Evolutionary conservation across 2,797 vertebrate species (phyloP).

Genomic region (Eurystomus glaucurus): DNA sequence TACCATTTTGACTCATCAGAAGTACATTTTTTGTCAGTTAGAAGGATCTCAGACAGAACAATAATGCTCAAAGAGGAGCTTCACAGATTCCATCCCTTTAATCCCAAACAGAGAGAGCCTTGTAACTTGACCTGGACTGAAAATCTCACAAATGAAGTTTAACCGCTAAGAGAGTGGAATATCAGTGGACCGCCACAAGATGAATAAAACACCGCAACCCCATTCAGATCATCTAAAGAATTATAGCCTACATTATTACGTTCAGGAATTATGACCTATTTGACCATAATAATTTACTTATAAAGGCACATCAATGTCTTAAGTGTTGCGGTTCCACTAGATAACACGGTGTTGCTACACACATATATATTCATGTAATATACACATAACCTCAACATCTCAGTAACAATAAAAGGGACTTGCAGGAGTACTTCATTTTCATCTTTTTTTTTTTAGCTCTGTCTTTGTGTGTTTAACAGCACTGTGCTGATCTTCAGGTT

Average conservation of each 20-base stretch:
- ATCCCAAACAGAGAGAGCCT: not conserved
- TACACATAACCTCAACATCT: not conserved
- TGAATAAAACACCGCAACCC: not conserved
- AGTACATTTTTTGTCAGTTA: not conserved
- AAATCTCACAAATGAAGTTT: not conserved
- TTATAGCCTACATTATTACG: not conserved
- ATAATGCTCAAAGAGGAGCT: not conserved
- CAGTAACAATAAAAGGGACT: not conserved
- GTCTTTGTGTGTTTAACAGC: not conserved
- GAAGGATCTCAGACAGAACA: not conserved
- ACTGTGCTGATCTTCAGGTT: not conserved
- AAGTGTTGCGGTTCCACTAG: not conserved
- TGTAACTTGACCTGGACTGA: not conserved
- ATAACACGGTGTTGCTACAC: not conserved
- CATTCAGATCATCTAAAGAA: not conserved
- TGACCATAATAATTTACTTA: fast-evolving
- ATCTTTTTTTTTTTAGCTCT: not conserved
- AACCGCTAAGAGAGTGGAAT: not conserved
- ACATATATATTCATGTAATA: not conserved
- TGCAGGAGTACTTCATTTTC: not conserved
- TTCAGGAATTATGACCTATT: not conserved
- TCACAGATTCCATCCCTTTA: not conserved
- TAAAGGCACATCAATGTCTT: not conserved
- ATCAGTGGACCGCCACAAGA: not conserved
- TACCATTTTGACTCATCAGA: not conserved